Base-by-base conservation (phyloP, 2,797 vertebrate species). In the Mallotus villosus region DNA sequence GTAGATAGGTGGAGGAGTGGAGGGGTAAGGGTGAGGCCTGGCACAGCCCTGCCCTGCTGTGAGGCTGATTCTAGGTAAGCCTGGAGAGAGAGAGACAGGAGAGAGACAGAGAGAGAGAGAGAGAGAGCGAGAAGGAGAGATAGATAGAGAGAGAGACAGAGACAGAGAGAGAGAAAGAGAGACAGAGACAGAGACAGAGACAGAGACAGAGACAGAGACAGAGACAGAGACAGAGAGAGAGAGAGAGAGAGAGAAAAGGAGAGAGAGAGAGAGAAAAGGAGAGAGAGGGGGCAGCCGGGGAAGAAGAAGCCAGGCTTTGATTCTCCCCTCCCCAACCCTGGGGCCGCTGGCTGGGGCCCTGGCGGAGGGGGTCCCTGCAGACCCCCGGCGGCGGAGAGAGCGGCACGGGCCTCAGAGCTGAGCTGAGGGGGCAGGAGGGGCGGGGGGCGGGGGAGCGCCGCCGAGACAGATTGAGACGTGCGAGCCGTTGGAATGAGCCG, bases 61-160 rank as follows among this genome's bases (percentile, higher is more conserved):
- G 88, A 92, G 81, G 78, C 90, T 92, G 92, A 94, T 94, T 92
- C 90, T 89, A 91, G 87, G 87, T 87, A 90, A 92, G 84, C 62
- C 77, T 53, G 27, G 72, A 84, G 78, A 86, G 29, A 83, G 78
- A 74, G 78, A 86, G 84, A 88, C 1, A 32, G 32, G 32, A 32
- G 32, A 32, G 32, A 32, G 32, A 32, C 1, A 32, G 32, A 32
- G 4, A 32, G 32, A 32, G 32, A 32, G 32, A 32, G 32, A 32
- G 32, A 32, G 32, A 32, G 32, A 32, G 32, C 5, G 4, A 32
- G 6, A 32, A 3, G 5, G 25, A 32, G 32, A 32, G 32, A 32
- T 71, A 84, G 78, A 86, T 25, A 82, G 78, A 73, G 78, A 86
- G 83, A 88, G 71, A 83, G 78, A n/a, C n/a, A 86, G 37, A 87